Percentiles rank a stretch among this genome's conserved stretches.
Conservation (phyloP, 2,797 vertebrate species). For the Labeo calbasu region DNA sequence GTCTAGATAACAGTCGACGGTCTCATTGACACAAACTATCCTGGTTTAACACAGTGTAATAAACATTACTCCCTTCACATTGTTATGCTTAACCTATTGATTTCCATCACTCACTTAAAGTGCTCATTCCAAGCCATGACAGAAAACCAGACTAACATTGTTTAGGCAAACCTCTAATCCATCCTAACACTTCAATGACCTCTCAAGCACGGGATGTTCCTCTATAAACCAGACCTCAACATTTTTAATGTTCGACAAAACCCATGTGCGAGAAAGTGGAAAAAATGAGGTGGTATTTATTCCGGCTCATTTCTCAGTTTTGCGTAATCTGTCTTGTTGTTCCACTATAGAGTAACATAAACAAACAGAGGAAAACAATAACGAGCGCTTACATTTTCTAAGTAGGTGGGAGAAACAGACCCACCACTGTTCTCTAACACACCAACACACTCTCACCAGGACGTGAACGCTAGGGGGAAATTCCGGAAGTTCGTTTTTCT, state of each 20-base stretch:
- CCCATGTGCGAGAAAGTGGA: slow-evolving; percentile 47
- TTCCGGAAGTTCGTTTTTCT: slow-evolving; percentile 51
- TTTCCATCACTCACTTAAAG: slow-evolving; percentile 54
- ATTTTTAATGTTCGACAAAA: slow-evolving; percentile 34
- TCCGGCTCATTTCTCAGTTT: slow-evolving; percentile 47
- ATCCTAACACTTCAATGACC: slow-evolving; percentile 39
- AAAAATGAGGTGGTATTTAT: slow-evolving; percentile 22
- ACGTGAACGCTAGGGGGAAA: slow-evolving; percentile 47
- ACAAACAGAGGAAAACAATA: slow-evolving; percentile 43
- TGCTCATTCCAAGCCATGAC: slow-evolving; percentile 43
- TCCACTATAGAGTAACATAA: slow-evolving; percentile 46
- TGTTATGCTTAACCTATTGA: slow-evolving; percentile 47
- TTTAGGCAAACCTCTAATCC: slow-evolving; percentile 47
- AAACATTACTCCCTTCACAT: slow-evolving; percentile 33
- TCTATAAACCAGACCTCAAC: background rate
- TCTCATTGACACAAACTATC: slow-evolving; percentile 29
- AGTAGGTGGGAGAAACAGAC: slow-evolving; percentile 35
- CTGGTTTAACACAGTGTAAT: slow-evolving; percentile 28
- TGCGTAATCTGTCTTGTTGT: slow-evolving; percentile 39
- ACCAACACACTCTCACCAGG: slow-evolving; percentile 18
- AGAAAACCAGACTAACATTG: slow-evolving; percentile 35
- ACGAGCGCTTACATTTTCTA: slow-evolving; percentile 48
- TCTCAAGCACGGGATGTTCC: slow-evolving; percentile 25
- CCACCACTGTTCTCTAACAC: slow-evolving; percentile 26
- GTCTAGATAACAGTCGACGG: slow-evolving; percentile 43